Base-by-base conservation (phyloP, 2,797 vertebrate species). In the Semotilus atromaculatus region DNA sequence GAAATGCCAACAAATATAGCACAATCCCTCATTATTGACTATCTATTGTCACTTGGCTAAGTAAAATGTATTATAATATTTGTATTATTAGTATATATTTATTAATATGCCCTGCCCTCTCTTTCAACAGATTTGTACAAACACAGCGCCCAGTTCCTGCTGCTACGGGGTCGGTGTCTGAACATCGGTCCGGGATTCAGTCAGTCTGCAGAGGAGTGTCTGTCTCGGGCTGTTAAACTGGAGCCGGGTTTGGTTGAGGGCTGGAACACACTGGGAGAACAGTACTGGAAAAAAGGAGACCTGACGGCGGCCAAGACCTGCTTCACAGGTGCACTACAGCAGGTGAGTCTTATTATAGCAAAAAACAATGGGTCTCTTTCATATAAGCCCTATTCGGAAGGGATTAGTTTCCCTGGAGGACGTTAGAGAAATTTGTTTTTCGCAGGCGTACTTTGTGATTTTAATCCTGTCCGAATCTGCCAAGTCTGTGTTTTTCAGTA, bases 251-350 rank as follows among this genome's bases (percentile, higher is more conserved):
- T 98, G 86, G 95, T 97, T 4, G 96, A 97, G 77, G 97, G 94
- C 77, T 98, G 97, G 97, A 98, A 98, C 93, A 95, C 95, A 34
- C 90, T 98, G 87, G 97, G 97, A 31, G 97, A 98, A 89, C 96
- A 97, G 91, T 97, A 96, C 93, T 98, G 97, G 97, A 97, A 97
- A 90, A 98, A 97, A 89, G 96, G 96, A 62, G 97, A 98, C 80
- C 79, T 98, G 40, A 88, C 85, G 0, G 95, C 94, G 36, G 97
- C 97, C 67, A 96, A 96, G 85, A 97, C 96, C 88, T 98, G 97
- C 92, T 97, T 98, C 90, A 95, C 95, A 7, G 97, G 97, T 90
- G 97, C 97, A 19, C 91, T 97, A 76, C 96, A 96, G 80, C 96
- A 97, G 89, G 97, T 98, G 91, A 7, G 45, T 79, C 4, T 23